Base-by-base conservation (phyloP, 92 coral and sea anemone species). In the Anthopleura xanthogrammica region DNA sequence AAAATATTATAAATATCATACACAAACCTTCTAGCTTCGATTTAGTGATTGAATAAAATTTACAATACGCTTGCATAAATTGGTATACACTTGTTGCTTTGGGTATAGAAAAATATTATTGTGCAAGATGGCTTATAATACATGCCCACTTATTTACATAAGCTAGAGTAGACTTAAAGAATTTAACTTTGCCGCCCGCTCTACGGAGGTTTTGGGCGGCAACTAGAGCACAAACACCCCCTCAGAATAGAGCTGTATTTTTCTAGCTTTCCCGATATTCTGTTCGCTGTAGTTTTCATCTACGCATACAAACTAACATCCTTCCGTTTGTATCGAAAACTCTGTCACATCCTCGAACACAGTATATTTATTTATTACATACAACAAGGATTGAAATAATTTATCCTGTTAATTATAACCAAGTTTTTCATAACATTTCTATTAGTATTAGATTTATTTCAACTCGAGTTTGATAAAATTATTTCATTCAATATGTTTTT, bases 151-250 rank as follows among this genome's bases (percentile, higher is more conserved):
- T 36, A 68, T 36, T 62, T 68, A 68, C 46, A 23, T 9, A 62
- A 22, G 74, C 0, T 68, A 10, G 36, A 29, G 14, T 24, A n/a
- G 16, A 36, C 5, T 13, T 68, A 68, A 68, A 10, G 43, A 68
- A 68, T 68, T 68, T 68, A 68, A 68, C 74, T 68, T 68, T 23
- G 36, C 74, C 74, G 36, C 74, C 74, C 36, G 42, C 42, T 68
- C 74, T 29, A 3, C 11, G 2, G 41, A 68, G 16, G 42, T 29
- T 29, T 68, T 68, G 74, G 74, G 74, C 74, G 74, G 41, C 29
- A 68, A 29, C 74, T 68, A 68, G 42, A 36, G 17, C 74, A 41
- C 13, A 29, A 13, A 68, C 74, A 68, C 74, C 74, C 74, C 42
- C 42, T 68, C 42, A 23, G 3, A 65, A 23, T 1, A 54, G 41